phyloP scores from a whole-genome alignment of 2,113 vertebrate genomes.

The Ranitomeya imitator region DNA sequence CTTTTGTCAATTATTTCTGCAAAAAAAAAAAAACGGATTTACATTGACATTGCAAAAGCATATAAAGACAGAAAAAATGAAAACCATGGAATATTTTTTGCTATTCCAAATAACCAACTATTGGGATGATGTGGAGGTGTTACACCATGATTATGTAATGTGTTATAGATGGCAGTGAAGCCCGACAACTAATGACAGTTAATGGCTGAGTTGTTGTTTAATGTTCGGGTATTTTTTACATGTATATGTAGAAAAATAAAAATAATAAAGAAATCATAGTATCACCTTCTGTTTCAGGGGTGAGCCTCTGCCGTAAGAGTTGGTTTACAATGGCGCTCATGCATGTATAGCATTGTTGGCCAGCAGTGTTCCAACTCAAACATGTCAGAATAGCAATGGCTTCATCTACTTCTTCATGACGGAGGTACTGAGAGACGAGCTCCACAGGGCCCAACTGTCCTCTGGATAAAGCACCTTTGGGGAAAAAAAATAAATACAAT shows the following conservation, averaged over 20 bases:
- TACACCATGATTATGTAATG: no score
- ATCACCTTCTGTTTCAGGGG: slow-evolving; percentile 81
- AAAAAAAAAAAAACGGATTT: no score
- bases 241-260: background rate
- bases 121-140: no score
- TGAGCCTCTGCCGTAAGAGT: slow-evolving; percentile 87
- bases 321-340: slow-evolving; percentile 85
- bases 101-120: no score
- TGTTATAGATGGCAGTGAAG: no score
- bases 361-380: slow-evolving; percentile 90
- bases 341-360: slow-evolving; percentile 78
- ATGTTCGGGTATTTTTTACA: background rate
- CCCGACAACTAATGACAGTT: no score
- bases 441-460: slow-evolving; percentile 80
- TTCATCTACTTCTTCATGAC: slow-evolving; percentile 76
- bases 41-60: no score
- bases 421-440: slow-evolving; percentile 84
- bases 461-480: slow-evolving; percentile 80
- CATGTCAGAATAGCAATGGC: slow-evolving; percentile 84
- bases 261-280: background rate
- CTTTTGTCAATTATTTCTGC: no score
- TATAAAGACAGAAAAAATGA: no score
- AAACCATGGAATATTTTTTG: no score
- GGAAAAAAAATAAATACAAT: background rate
- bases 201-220: no score